Base-by-base conservation (phyloP, 2,888 invertebrate genomes). In the Stictocephala bisonia region DNA sequence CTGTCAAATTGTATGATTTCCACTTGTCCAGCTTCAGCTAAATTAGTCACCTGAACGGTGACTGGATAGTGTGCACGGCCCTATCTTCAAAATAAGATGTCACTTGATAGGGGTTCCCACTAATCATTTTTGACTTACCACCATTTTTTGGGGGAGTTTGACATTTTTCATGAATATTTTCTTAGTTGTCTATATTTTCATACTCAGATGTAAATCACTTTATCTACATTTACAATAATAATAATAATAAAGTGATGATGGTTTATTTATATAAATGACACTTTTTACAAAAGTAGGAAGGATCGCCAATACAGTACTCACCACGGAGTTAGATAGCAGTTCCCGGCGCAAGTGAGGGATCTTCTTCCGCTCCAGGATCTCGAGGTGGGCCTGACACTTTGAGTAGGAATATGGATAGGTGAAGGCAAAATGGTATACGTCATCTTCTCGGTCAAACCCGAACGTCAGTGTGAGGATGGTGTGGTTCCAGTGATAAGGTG, bases 341-440 rank as follows among this genome's bases (percentile, higher is more conserved):
- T 93, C 92, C 76, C 94, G 87, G 22, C 88, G 88, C 76, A 94
- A 92, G 79, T 81, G 87, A 73, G 85, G 85, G 74, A 86, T 81
- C 53, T 86, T 83, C 81, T 83, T 89, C 85, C 75, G 88, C 81
- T 93, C 92, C 75, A 96, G 86, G 77, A 88, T 84, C 40, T 91
- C 90, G 76, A 99, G 85, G 85, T 96, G 94, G 48, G 92, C 91
- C 84, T 97, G 94, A 66, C 95, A 87, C 70, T 94, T 87, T 0
- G 95, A 93, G 84, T 97, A 99, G n/a, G 97, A 95, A 83, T 99
- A 99, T 0, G 99, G 99, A 75, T 93, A 95, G 26, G 93, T 93
- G 80, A 98, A 89, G 0, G 96, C 91, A 85, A 99, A 99, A 83
- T 98, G 97, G 82, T 96, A 98, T 0, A 95, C 90, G 81, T 98